phyloP scores from a whole-genome alignment of 2,797 vertebrate genomes.

The Pristis pectinata region DNA sequence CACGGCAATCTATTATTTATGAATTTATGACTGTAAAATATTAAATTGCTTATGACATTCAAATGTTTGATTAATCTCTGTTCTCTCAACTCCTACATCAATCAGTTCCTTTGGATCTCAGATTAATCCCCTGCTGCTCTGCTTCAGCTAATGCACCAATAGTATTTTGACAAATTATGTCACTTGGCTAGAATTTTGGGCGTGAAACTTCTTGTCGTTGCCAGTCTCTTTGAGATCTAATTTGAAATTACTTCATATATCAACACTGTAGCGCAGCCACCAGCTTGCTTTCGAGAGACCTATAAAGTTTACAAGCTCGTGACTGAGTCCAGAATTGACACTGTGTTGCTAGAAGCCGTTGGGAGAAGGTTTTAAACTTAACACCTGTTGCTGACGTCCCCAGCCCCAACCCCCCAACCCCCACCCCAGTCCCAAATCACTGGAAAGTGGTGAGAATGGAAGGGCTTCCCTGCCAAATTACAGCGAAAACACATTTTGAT shows the following conservation, averaged over 20 bases:
- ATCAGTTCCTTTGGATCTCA: neutral
- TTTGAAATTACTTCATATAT: slow-evolving; percentile 57
- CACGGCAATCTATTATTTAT: neutral
- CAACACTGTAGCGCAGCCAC: slow-evolving; percentile 47
- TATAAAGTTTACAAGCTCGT: slow-evolving; percentile 12
- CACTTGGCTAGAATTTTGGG: slow-evolving; percentile 57
- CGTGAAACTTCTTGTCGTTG: slow-evolving; percentile 50
- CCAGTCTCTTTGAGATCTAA: slow-evolving; percentile 51
- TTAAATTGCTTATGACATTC: neutral
- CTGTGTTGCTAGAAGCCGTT: slow-evolving; percentile 49
- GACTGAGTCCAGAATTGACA: slow-evolving; percentile 56
- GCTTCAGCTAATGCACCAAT: neutral
- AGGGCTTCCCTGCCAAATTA: slow-evolving; percentile 42
- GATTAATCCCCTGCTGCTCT: slow-evolving; percentile 19
- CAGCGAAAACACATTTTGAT: slow-evolving; percentile 43
- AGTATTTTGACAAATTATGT: slow-evolving; percentile 57
- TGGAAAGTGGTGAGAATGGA: slow-evolving; percentile 44
- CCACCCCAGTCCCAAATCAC: slow-evolving; percentile 44
- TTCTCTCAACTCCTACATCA: neutral
- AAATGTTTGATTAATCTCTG: neutral
- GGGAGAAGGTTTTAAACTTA: slow-evolving; percentile 60
- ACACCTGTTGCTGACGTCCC: slow-evolving; percentile 63
- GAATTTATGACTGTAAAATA: neutral
- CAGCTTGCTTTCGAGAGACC: neutral
- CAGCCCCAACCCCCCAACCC: neutral